phyloP scores from a whole-genome alignment of 2,888 invertebrate genomes.

The Ditylenchus weischeri region DNA sequence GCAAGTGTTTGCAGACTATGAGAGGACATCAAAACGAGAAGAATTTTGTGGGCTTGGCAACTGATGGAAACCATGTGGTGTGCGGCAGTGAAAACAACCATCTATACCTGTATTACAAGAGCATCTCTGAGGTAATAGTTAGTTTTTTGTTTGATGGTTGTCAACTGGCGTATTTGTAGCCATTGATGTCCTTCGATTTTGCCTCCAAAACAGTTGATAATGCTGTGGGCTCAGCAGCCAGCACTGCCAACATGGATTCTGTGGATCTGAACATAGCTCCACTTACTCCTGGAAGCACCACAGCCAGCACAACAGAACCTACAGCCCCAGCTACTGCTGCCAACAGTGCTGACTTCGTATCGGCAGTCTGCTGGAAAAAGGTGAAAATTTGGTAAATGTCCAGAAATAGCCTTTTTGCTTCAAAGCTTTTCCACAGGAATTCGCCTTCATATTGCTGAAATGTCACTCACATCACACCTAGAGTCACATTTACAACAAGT shows the following conservation, averaged over 20 bases:
- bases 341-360: conserved; percentile 74
- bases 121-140: conserved; percentile 69
- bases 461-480: no score
- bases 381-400: conserved; percentile 58
- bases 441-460: no score
- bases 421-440: no score
- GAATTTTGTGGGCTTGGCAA: conserved; percentile 88
- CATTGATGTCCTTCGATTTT: conserved; percentile 80
- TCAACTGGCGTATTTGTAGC: conserved; percentile 57
- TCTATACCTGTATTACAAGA: conserved; percentile 84
- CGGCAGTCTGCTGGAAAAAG: conserved; percentile 86
- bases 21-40: conserved; percentile 89
- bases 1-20: conserved; percentile 76
- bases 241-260: background rate
- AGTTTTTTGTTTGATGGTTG: background rate
- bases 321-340: background rate
- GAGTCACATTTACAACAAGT: no score
- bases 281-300: background rate
- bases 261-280: background rate
- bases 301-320: background rate
- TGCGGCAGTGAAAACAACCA: conserved; percentile 91
- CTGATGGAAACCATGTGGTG: conserved; percentile 84
- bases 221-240: background rate
- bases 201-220: conserved; percentile 15
- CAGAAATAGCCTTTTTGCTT: background rate